Evolutionary conservation across 2,888 invertebrate genomes (phyloP).

Genomic region (Drosophila kuntzei): DNA sequence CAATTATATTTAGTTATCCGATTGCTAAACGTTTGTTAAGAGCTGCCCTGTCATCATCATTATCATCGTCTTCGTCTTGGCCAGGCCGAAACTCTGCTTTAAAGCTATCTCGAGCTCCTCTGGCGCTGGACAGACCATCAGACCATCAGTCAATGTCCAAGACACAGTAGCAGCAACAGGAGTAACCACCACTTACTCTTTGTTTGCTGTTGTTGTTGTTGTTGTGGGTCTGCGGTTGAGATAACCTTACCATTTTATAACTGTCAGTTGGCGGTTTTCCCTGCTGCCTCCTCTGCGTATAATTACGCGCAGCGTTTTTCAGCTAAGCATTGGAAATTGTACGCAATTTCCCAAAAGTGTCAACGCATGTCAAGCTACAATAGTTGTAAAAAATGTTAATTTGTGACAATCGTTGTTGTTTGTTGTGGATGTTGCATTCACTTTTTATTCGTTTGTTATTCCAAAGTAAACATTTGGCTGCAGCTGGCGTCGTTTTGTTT

Average conservation of each 20-base stretch:
- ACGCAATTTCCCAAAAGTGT: conserved; percentile 72
- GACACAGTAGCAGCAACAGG: conserved; percentile 34
- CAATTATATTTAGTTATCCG: conserved; percentile 50
- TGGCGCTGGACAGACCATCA: conserved; percentile 1
- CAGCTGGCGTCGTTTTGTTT: conserved; percentile 47
- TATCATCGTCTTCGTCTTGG: conserved; percentile 26
- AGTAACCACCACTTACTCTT: conserved; percentile 29
- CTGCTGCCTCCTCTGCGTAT: conserved; percentile 11
- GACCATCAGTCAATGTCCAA: conserved; percentile 71
- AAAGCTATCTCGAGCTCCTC: conserved; percentile 6
- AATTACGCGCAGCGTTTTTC: conserved; percentile 63
- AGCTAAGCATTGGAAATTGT: conserved; percentile 61
- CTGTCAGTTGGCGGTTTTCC: conserved; percentile 51
- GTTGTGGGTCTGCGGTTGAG: conserved; percentile 35
- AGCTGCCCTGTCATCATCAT: conserved; percentile 51
- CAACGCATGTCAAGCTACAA: conserved; percentile 63
- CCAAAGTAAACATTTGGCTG: conserved; percentile 16
- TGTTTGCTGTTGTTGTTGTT: conserved; percentile 9
- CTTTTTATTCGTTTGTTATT: conserved; percentile 38
- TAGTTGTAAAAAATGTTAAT: conserved; percentile 68
- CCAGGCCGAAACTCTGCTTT: conserved; percentile 14
- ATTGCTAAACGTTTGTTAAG: conserved; percentile 56
- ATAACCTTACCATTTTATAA: conserved; percentile 72
- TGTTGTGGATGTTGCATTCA: conserved; percentile 42
- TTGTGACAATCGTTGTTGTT: conserved; percentile 40